Evolutionary conservation across 2,888 invertebrate genomes (phyloP), one percentile per base, ranked within the genome.

Genomic region (Synergus umbraculus): DNA sequence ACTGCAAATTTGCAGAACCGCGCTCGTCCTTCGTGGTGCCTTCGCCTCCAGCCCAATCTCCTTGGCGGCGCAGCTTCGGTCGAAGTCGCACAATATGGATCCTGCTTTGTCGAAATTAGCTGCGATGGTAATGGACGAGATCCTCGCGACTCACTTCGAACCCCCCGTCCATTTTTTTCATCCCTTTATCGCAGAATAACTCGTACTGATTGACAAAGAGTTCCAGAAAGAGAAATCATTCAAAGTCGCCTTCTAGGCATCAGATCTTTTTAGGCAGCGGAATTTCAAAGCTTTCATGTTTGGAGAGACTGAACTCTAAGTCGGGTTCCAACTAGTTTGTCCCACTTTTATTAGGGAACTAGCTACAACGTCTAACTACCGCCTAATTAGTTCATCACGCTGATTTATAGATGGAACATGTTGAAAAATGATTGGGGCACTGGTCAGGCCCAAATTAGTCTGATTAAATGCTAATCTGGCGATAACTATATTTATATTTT

Each of bases 41-140:
- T 29, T 29, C 29, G 29, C 29, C 29, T 29, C 29, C 29, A 29
- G 29, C 29, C 29, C 29, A 29, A 29, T 29, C 29, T 29, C 3
- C 83, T 79, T 82, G 82, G 77, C 83, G 76, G 79, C 81, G 83
- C 82, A 80, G 84, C 82, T 83, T 80, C 58, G 77, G 78, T 82
- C 76, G 81, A 78, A 82, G 79, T 67, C 69, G 64, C 83, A 85
- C 82, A 84, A 84, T 86, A 87, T 86, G 86, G 85, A 87, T 87
- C 81, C 84, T 80, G 79, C 83, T 86, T 87, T 87, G 87, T 87
- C 86, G 85, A 87, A 88, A 87, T 88, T 88, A 88, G 86, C 87
- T 84, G 87, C 86, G 86, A 86, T 85, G 86, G 85, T 88, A 88
- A 88, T 88, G 88, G 88, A 89, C 87, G 87, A 87, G 86, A 86